Base-by-base conservation (phyloP, 2,113 vertebrate species). In the Pogonocichla stellata region DNA sequence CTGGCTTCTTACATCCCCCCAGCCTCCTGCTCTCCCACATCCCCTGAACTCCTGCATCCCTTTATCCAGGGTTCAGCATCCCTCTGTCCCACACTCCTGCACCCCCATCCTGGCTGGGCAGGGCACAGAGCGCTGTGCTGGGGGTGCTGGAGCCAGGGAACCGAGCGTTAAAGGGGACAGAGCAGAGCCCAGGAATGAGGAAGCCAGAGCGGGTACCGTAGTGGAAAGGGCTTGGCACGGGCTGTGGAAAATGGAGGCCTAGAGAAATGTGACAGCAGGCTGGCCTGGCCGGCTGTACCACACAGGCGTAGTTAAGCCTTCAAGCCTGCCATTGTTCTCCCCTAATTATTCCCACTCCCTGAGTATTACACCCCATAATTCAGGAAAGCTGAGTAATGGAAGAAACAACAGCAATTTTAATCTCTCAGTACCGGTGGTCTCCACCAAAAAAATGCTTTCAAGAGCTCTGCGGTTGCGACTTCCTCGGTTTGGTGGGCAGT, bases 291-390 rank as follows among this genome's bases (percentile, higher is more conserved):
- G 50, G 58, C 87, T 90, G 95, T 67, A 90, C 96, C 93, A 93
- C 94, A 93, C 86, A 95, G 90, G 95, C 88, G 2, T 89, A 74
- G 45, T 88, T 83, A 94, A 96, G 94, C 94, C 95, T 94, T 97
- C 97, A 97, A 95, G 91, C 94, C 96, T 96, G 88, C 95, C 96
- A 96, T 97, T 97, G 95, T 97, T 96, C 96, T 95, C 95, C 95
- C 92, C 95, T 97, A 97, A 97, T 97, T 97, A 97, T 95, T 96
- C 97, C 97, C 96, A 97, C 96, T 97, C 95, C 95, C 92, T 53
- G 95, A 95, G 96, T 95, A 96, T 97, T 97, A 97, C 97, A 97
- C 97, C 97, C 97, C 96, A 97, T 97, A 97, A 97, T 97, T 97
- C 97, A 97, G 97, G 97, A 88, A 97, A 97, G 97, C 97, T 97